These are phyloP conservation scores for Lepidocolaptes lacrymiger DNA, from an alignment of 2,797 vertebrate species.

Conservation along the genomic window DNA sequence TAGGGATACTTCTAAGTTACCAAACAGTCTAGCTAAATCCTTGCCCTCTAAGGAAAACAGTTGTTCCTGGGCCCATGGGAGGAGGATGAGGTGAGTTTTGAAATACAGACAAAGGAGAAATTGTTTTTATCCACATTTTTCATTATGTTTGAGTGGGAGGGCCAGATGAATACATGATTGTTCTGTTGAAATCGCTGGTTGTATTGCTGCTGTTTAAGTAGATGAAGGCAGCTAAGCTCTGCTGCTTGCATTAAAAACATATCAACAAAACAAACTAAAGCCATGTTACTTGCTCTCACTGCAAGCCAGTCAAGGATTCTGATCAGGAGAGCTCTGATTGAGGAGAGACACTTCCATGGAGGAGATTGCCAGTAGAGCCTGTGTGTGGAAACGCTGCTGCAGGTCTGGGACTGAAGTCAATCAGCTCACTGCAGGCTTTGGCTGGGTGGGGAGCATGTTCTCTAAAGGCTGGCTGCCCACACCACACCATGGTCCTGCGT, in stretches of 20 bases:
- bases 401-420: not conserved
- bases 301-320: not conserved
- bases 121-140: slow-evolving; percentile 37
- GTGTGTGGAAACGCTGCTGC: not conserved
- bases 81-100: not conserved
- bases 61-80: not conserved
- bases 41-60: not conserved
- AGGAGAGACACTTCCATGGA: not conserved
- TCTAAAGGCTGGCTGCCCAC: not conserved
- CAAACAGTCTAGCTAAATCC: not conserved
- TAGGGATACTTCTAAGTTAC: not conserved
- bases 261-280: not conserved
- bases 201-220: not conserved
- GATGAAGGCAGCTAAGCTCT: not conserved
- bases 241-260: not conserved
- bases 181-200: not conserved
- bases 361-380: fast-evolving
- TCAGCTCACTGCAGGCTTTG: not conserved
- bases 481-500: fast-evolving
- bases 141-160: not conserved
- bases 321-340: not conserved
- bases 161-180: slow-evolving; percentile 6
- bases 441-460: fast-evolving
- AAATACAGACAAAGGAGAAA: slow-evolving; percentile 26
- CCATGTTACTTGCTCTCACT: not conserved